Evolutionary conservation across 2,113 vertebrate species (phyloP).

Genomic region (Mugil cephalus): DNA sequence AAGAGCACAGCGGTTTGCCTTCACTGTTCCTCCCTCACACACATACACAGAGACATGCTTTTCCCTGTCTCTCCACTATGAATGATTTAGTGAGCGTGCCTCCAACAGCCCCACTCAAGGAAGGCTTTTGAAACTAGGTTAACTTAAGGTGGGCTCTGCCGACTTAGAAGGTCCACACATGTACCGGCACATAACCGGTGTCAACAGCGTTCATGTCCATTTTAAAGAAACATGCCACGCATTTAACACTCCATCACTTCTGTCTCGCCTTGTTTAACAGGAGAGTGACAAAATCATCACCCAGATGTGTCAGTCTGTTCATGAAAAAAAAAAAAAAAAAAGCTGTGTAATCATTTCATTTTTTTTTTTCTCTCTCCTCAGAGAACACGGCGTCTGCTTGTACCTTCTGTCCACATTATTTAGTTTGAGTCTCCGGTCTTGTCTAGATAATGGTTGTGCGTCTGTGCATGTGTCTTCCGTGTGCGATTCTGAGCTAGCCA

Average conservation of each 20-base stretch:
- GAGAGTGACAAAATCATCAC: neutral
- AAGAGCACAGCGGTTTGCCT: slow-evolving; percentile 20
- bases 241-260: slow-evolving; percentile 40
- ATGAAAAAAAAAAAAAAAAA: too few relatives aligned
- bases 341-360: neutral
- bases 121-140: slow-evolving; percentile 73
- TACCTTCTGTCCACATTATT: slow-evolving; percentile 7
- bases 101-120: slow-evolving; percentile 60
- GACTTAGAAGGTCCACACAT: slow-evolving; percentile 45
- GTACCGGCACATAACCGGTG: slow-evolving; percentile 1
- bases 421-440: neutral
- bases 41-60: slow-evolving; percentile 59
- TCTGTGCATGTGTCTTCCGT: neutral
- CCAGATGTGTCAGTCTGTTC: too few relatives aligned
- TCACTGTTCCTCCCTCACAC: slow-evolving; percentile 18
- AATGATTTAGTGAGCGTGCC: slow-evolving; percentile 79
- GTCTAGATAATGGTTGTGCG: neutral
- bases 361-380: neutral
- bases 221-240: slow-evolving; percentile 30
- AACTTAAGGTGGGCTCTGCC: slow-evolving; percentile 69
- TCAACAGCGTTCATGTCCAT: slow-evolving; percentile 44
- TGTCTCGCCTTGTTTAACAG: slow-evolving; percentile 2
- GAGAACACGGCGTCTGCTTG: neutral
- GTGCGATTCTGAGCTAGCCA: slow-evolving; percentile 14
- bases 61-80: slow-evolving; percentile 69